phyloP scores from a whole-genome alignment of 2,113 vertebrate species.

The Pteropus alecto region DNA sequence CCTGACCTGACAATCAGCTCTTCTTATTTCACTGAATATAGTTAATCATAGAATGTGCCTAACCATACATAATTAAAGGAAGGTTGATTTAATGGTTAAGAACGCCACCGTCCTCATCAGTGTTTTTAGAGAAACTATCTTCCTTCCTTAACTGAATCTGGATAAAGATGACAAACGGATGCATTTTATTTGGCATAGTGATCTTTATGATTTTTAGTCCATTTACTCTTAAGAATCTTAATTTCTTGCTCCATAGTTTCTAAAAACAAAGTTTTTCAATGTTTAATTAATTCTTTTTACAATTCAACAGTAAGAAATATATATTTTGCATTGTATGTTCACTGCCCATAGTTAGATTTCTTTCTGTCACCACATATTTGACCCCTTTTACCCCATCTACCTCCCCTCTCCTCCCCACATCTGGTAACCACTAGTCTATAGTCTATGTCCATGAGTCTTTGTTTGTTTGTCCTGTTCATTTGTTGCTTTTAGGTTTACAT shows the following conservation, averaged over 20 bases:
- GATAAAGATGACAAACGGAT: conserved; percentile 1
- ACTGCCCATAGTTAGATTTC: no score
- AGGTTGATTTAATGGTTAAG: not conserved
- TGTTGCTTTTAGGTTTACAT: no score
- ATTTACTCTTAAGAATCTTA: not conserved
- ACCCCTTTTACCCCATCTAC: no score
- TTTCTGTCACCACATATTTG: no score
- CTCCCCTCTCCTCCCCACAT: no score
- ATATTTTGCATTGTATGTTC: no score
- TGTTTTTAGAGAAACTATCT: not conserved
- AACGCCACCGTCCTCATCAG: not conserved
- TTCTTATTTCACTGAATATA: conserved; percentile 31
- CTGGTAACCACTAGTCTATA: no score
- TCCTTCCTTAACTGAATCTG: not conserved
- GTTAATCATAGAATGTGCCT: conserved; percentile 34
- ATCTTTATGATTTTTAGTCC: not conserved
- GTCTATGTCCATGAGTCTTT: no score
- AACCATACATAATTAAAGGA: not conserved
- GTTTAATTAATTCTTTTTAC: no score
- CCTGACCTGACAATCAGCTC: conserved; percentile 22
- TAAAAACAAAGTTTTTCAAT: no score
- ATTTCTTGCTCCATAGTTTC: conserved; percentile 26
- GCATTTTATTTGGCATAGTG: not conserved
- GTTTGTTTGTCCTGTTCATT: no score
- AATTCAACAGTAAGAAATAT: no score